These are phyloP conservation scores for Brachionus plicatilis DNA, from an alignment of 1,140 invertebrate genomes.

Conservation along the genomic window DNA sequence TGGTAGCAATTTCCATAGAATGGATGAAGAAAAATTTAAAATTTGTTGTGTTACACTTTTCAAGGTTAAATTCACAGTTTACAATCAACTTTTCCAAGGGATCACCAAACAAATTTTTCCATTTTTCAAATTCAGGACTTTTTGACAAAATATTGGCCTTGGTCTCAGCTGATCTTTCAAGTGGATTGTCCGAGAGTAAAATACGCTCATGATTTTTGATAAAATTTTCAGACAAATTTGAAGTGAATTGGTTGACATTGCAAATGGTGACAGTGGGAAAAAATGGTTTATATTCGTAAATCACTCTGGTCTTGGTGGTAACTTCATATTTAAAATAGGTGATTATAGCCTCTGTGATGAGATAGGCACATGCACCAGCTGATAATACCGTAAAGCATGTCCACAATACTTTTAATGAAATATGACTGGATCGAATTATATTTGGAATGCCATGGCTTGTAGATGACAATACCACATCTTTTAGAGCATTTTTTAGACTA, in stretches of 20 bases:
- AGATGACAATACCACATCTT: neutral
- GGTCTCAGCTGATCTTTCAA: neutral
- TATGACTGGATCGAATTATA: neutral
- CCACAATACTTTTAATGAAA: neutral
- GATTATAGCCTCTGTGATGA: neutral
- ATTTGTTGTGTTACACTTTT: neutral
- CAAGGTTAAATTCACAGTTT: neutral
- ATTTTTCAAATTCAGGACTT: neutral
- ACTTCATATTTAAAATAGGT: slow-evolving; percentile 4
- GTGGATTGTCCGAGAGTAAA: neutral
- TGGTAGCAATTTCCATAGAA: neutral
- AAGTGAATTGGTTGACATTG: neutral
- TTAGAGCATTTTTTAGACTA: neutral
- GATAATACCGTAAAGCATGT: neutral
- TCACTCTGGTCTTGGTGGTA: neutral
- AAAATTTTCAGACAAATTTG: neutral
- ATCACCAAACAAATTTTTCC: neutral
- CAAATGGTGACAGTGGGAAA: slow-evolving; percentile 6
- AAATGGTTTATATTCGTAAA: neutral
- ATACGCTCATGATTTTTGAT: neutral
- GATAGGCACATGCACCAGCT: neutral
- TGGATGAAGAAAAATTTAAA: neutral
- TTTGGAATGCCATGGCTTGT: slow-evolving; percentile 32
- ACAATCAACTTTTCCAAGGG: neutral
- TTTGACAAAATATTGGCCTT: neutral